phyloP scores from a whole-genome alignment of 2,113 vertebrate genomes.

The Psittacula cyanocephala region DNA sequence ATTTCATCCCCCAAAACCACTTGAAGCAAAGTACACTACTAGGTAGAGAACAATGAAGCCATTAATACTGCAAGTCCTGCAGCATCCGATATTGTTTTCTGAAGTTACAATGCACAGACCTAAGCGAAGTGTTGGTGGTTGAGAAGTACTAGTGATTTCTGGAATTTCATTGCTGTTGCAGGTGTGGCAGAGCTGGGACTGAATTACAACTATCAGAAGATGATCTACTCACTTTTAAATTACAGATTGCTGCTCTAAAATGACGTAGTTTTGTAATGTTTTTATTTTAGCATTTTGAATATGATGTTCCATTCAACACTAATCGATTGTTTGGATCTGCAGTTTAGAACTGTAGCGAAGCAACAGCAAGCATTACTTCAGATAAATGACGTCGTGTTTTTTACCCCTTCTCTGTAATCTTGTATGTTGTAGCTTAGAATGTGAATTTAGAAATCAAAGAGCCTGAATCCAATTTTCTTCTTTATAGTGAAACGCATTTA shows the following conservation, averaged over 20 bases:
- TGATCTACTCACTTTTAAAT: not conserved
- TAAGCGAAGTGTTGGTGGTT: not conserved
- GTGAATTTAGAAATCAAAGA: not conserved
- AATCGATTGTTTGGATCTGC: not conserved
- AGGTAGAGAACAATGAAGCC: not conserved
- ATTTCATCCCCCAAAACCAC: not conserved
- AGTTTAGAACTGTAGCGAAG: not conserved
- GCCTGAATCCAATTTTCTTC: not conserved
- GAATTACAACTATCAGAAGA: not conserved
- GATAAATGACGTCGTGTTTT: not conserved
- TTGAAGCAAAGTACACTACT: not conserved
- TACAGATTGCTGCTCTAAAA: not conserved
- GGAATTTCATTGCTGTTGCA: not conserved
- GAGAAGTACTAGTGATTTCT: not conserved
- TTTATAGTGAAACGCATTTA: not conserved
- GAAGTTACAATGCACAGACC: not conserved
- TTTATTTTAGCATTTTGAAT: not conserved
- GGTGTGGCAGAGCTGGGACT: not conserved
- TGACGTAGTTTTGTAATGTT: not conserved
- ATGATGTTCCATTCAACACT: not conserved
- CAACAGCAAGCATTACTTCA: not conserved
- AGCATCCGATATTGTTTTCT: not conserved
- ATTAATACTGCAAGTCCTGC: not conserved
- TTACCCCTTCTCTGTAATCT: not conserved
- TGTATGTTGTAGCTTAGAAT: not conserved